Base-by-base conservation (phyloP, 1,140 invertebrate species). In the Caenorhabditis latens region DNA sequence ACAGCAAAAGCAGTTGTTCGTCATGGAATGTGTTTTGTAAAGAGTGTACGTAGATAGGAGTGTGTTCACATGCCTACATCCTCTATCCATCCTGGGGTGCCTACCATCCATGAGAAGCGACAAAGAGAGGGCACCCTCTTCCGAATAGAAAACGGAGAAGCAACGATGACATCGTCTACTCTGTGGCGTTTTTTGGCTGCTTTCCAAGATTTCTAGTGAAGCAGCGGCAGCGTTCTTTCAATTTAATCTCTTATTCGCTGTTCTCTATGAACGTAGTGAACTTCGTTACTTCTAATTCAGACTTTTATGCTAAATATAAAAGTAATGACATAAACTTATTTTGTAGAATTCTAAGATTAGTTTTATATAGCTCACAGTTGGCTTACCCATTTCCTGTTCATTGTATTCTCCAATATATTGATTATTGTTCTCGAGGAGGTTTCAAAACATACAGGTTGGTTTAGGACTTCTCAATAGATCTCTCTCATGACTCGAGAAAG, bases 11-110 rank as follows among this genome's bases (percentile, higher is more conserved):
- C 61, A 32, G n/a, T 24, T n/a, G 19, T 79, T 46, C 42, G n/a
- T 79, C 46, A 79, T 79, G 43, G 71, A 50, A 46, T 79, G 71
- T 79, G 46, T 79, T 79, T 53, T 79, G 46, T 9, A 79, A 79
- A 79, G 71, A 79, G 71, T 53, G 71, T 79, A 79, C 71, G 71
- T 48, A 79, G 53, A 79, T 79, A 79, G 40, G 71, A 79, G 71
- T 46, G 46, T 50, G 71, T 79, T 79, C 71, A 79, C 43, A 79
- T 79, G 46, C 46, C 9, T 75, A 48, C 67, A n/a, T 75, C 67
- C 13, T 75, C 43, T 46, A 46, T 46, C 67, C 16, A 24, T 75
- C 43, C 19, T 75, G 43, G 42, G 67, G 13, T 46, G 40, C 67
- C 67, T 75, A 75, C 67, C 67, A 46, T 75, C 40, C 67, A 75